These are phyloP conservation scores for Hyaena hyaena DNA, from an alignment of 2,113 vertebrate genomes.

Conservation along the genomic window DNA sequence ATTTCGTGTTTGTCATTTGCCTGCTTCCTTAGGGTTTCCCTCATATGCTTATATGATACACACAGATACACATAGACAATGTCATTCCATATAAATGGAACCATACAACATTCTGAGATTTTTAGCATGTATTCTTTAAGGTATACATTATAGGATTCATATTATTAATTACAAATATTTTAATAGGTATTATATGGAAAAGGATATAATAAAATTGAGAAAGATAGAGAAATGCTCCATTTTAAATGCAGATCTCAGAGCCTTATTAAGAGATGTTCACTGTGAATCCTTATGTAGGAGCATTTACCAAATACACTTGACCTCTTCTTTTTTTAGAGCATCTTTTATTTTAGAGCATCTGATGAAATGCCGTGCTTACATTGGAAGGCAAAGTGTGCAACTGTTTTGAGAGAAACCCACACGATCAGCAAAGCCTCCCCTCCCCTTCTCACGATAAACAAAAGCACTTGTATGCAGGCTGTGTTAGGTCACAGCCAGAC, in stretches of 20 bases:
- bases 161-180: background rate
- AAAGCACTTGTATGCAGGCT: background rate
- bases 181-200: background rate
- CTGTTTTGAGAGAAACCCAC: background rate
- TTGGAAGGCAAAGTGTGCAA: background rate
- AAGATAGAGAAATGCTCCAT: background rate
- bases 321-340: background rate
- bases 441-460: background rate
- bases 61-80: background rate
- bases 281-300: background rate
- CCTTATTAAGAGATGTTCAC: background rate
- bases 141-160: background rate
- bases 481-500: background rate
- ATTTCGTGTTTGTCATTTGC: background rate
- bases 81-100: background rate
- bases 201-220: background rate
- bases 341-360: background rate
- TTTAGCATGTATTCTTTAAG: constrained; percentile 21
- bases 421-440: background rate
- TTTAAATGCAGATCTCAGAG: background rate
- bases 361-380: background rate
- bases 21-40: constrained; percentile 10
- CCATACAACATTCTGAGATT: background rate
- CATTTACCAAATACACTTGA: background rate
- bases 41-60: background rate